These are phyloP conservation scores for Erythrolamprus reginae DNA, from an alignment of 2,113 vertebrate species.

Conservation along the genomic window DNA sequence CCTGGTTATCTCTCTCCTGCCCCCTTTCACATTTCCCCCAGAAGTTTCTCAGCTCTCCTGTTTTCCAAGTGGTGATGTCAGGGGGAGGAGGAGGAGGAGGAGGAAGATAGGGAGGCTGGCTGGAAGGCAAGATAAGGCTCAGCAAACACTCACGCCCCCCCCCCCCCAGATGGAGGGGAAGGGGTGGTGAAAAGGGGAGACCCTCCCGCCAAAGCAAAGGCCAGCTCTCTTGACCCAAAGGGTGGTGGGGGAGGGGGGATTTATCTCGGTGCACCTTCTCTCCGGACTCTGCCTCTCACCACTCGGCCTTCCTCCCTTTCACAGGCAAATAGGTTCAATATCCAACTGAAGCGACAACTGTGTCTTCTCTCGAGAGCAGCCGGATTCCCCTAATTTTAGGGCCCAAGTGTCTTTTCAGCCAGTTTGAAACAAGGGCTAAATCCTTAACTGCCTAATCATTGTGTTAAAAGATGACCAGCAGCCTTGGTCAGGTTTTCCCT, in stretches of 20 bases:
- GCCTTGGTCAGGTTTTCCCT: conserved; percentile 35
- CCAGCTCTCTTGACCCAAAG: neutral
- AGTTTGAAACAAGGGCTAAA: conserved; percentile 8
- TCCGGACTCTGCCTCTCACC: too few species aligned
- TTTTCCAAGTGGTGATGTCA: conserved; percentile 50
- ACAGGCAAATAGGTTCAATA: too few species aligned
- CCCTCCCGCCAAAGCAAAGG: neutral
- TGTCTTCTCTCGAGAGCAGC: neutral
- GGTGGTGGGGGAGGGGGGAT: too few species aligned
- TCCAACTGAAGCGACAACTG: neutral
- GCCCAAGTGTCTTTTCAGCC: neutral
- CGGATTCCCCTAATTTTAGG: conserved; percentile 1
- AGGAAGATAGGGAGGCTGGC: conserved; percentile 47
- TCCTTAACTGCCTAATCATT: conserved; percentile 4
- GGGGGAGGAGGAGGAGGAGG: conserved; percentile 24
- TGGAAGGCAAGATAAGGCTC: conserved; percentile 53
- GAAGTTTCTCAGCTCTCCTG: conserved; percentile 44
- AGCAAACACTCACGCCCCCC: conserved; percentile 50
- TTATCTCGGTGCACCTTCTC: neutral
- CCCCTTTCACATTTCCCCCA: conserved; percentile 50
- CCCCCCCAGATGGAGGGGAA: conserved; percentile 49
- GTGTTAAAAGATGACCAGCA: conserved; percentile 24
- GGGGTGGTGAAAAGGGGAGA: neutral
- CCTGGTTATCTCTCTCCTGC: conserved; percentile 38
- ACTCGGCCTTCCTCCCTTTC: neutral